Evolutionary conservation across 2,797 vertebrate genomes (phyloP).

Genomic region (Cyclura pinguis): DNA sequence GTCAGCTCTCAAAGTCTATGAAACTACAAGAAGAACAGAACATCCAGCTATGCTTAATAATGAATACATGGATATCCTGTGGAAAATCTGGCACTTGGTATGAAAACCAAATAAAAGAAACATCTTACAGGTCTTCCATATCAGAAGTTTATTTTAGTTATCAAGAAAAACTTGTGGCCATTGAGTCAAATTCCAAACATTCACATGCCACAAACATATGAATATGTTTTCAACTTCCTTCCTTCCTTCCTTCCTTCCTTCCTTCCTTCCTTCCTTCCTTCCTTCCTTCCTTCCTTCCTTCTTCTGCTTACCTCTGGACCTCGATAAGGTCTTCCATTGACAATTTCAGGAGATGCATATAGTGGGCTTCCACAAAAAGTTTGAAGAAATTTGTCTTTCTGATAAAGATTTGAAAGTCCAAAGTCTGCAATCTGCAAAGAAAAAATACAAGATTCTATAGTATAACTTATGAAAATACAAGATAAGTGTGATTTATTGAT

Average conservation of each 20-base stretch:
- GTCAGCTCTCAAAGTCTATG: constrained; percentile 7
- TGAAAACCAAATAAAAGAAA: constrained; percentile 37
- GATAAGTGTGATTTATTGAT: constrained; percentile 3
- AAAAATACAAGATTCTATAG: constrained; percentile 46
- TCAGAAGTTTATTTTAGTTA: not conserved
- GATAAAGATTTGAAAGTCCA: constrained; percentile 97
- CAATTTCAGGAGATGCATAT: constrained; percentile 98
- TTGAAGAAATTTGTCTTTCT: constrained; percentile 97
- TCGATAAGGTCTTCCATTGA: constrained; percentile 96
- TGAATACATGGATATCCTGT: constrained; percentile 5
- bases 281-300: not conserved
- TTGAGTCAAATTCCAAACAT: constrained; percentile 16
- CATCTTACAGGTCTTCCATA: constrained; percentile 7
- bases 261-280: not conserved
- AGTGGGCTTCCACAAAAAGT: constrained; percentile 98
- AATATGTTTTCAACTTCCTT: not conserved
- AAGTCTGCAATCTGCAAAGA: constrained; percentile 95
- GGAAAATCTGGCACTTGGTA: constrained; percentile 34
- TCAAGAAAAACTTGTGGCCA: constrained; percentile 5
- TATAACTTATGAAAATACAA: constrained; percentile 22
- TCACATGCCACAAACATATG: not conserved
- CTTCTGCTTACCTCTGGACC: constrained; percentile 91
- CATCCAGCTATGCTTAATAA: constrained; percentile 32
- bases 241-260: not conserved
- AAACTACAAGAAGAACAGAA: constrained; percentile 16